These are phyloP conservation scores for Neuroscelio doddi DNA, from an alignment of 2,888 invertebrate species.

Conservation along the genomic window DNA sequence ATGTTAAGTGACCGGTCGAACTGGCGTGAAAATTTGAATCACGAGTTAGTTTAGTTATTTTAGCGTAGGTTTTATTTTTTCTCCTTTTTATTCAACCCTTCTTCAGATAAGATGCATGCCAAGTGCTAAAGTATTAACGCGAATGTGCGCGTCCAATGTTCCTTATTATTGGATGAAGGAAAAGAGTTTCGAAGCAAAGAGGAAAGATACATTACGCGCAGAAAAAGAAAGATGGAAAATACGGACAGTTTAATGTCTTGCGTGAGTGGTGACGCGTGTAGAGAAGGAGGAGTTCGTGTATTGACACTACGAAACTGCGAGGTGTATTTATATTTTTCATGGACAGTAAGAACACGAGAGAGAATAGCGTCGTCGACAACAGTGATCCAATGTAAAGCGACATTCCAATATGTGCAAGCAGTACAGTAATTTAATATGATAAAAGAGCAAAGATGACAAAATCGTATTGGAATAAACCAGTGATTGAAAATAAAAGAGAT, in stretches of 20 bases:
- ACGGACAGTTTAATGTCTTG: constrained; percentile 9
- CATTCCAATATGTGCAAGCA: constrained; percentile 19
- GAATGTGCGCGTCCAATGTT: neutral
- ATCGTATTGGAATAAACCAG: constrained; percentile 39
- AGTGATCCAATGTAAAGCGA: constrained; percentile 32
- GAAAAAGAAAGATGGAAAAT: constrained; percentile 17
- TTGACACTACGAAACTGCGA: too few relatives aligned
- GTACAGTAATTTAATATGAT: too few relatives aligned
- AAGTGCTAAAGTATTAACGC: neutral
- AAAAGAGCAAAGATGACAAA: constrained; percentile 3
- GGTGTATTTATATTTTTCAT: constrained; percentile 25
- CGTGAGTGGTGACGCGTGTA: neutral
- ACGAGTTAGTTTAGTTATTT: too few relatives aligned
- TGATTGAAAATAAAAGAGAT: constrained; percentile 43
- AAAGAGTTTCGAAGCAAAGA: too few relatives aligned
- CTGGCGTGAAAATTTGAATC: too few relatives aligned
- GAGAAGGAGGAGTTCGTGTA: neutral
- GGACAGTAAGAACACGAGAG: constrained; percentile 20
- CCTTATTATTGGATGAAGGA: constrained; percentile 17
- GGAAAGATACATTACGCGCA: too few relatives aligned
- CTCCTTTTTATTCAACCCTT: too few relatives aligned
- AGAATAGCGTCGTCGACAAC: constrained; percentile 36
- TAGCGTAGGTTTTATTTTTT: too few relatives aligned
- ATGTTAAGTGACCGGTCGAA: too few relatives aligned
- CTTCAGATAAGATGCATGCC: too few relatives aligned